Evolutionary conservation across 2,113 vertebrate genomes (phyloP).

Genomic region (Paradoxurus hermaphroditus): DNA sequence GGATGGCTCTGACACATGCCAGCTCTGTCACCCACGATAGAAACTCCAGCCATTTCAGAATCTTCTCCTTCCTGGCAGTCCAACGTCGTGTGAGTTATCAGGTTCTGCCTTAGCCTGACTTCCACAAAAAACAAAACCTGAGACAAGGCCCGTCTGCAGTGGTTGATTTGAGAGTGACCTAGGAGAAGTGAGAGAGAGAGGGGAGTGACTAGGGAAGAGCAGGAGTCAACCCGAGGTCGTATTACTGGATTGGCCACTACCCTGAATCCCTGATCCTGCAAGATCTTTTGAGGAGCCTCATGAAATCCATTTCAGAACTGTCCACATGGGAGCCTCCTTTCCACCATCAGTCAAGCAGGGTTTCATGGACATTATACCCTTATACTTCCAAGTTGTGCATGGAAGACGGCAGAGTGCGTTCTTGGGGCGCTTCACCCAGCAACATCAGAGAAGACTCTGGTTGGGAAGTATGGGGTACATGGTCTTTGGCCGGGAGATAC

Average conservation of each 20-base stretch:
- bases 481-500: background rate
- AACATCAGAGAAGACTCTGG: background rate
- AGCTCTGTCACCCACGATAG: background rate
- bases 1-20: accelerated
- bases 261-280: background rate
- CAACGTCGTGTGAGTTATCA: background rate
- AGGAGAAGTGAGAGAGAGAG: background rate
- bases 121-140: background rate
- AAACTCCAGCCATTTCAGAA: background rate
- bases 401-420: background rate
- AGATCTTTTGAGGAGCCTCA: background rate
- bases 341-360: background rate
- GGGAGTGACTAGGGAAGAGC: background rate
- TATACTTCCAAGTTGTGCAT: background rate
- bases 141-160: background rate
- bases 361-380: accelerated
- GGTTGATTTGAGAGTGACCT: background rate
- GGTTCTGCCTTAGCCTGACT: background rate
- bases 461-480: background rate
- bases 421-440: background rate
- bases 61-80: background rate
- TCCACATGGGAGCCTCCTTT: background rate
- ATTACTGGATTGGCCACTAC: background rate
- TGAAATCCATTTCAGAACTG: background rate
- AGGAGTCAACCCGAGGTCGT: background rate